Evolutionary conservation across 2,113 vertebrate species (phyloP).

Genomic region (Myxocyprinus asiaticus): DNA sequence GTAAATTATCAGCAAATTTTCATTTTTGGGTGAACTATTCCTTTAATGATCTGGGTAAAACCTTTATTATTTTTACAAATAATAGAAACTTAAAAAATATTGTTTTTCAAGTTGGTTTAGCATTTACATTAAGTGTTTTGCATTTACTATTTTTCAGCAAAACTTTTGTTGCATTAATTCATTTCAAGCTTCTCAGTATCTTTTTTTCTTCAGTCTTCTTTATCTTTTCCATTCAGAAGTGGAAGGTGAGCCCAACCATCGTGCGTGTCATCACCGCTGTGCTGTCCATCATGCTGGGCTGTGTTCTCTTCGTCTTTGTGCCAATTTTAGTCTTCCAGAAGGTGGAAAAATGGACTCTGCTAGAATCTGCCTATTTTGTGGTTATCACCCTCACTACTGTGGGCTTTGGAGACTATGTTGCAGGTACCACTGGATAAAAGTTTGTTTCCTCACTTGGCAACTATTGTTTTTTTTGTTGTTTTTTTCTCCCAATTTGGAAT

Average conservation of each 20-base stretch:
- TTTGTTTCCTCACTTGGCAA: not conserved
- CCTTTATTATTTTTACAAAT: too few species aligned
- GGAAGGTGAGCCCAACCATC: constrained; percentile 82
- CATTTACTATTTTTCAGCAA: too few species aligned
- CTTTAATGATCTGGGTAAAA: too few species aligned
- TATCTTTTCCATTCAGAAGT: constrained; percentile 75
- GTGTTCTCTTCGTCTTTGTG: constrained; percentile 82
- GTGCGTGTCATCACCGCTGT: constrained; percentile 84
- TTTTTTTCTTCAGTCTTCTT: constrained; percentile 8
- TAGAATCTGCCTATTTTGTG: constrained; percentile 88
- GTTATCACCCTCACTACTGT: constrained; percentile 90
- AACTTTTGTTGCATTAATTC: too few species aligned
- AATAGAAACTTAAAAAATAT: too few species aligned
- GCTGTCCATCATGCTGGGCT: constrained; percentile 85
- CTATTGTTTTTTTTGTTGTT: too few species aligned
- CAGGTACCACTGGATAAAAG: constrained; percentile 71
- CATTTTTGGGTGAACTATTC: too few species aligned
- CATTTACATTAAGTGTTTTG: too few species aligned
- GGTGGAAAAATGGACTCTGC: constrained; percentile 79
- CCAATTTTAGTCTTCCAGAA: constrained; percentile 83
- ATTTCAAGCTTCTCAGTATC: not conserved
- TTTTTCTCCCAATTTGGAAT: too few species aligned
- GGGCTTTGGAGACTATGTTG: constrained; percentile 90
- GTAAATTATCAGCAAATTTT: too few species aligned
- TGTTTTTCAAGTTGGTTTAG: too few species aligned